A percentile compares a stretch with the other conserved stretches of the same genome.
Evolutionary conservation across 2,888 invertebrate species (phyloP).

Genomic region (Archips xylosteana): DNA sequence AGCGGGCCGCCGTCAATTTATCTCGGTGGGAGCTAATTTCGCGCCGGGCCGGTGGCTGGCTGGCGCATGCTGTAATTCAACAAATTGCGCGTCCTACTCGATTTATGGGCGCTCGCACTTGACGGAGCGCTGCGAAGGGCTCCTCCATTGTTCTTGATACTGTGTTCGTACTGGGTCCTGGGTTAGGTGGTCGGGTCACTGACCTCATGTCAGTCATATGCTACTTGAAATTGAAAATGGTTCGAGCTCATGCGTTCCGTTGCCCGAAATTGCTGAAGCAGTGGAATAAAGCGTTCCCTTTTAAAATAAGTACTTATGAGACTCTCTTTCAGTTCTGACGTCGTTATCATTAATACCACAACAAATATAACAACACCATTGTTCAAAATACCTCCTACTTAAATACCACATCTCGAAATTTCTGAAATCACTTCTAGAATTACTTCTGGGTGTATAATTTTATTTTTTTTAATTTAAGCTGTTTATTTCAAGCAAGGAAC

Average conservation of each 20-base stretch:
- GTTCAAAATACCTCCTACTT: too few relatives aligned
- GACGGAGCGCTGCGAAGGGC: slow-evolving; percentile 77
- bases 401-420: too few relatives aligned
- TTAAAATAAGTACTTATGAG: not conserved
- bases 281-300: not conserved
- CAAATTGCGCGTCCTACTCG: slow-evolving; percentile 83
- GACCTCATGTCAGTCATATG: slow-evolving; percentile 10
- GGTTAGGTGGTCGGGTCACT: not conserved
- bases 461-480: too few relatives aligned
- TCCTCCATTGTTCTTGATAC: slow-evolving; percentile 78
- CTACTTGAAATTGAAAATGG: not conserved
- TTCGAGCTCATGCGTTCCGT: not conserved
- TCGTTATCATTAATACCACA: too few relatives aligned
- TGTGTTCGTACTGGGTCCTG: slow-evolving; percentile 61
- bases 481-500: too few relatives aligned
- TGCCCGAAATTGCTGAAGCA: not conserved
- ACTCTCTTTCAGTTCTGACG: too few relatives aligned
- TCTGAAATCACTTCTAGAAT: too few relatives aligned
- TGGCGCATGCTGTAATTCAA: slow-evolving; percentile 86
- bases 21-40: slow-evolving; percentile 85
- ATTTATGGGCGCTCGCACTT: slow-evolving; percentile 82
- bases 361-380: too few relatives aligned
- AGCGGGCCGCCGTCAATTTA: slow-evolving; percentile 84
- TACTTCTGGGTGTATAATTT: too few relatives aligned
- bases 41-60: slow-evolving; percentile 83